phyloP scores from a whole-genome alignment of 1,140 invertebrate species.

The Parapsyche elsis region DNA sequence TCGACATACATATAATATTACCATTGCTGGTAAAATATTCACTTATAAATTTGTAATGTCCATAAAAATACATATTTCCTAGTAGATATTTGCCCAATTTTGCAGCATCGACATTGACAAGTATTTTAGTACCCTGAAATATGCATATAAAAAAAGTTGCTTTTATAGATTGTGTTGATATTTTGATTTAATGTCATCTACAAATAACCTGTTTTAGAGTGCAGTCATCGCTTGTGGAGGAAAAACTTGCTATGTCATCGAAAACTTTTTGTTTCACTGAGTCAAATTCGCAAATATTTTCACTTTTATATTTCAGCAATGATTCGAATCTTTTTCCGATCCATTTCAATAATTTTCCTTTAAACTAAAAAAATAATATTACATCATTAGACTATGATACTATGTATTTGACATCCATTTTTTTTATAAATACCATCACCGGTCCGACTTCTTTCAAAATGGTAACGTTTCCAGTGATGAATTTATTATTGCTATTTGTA shows the following conservation, averaged over 20 bases:
- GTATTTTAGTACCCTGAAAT: background rate
- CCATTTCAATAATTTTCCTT: constrained; percentile 23
- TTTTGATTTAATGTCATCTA: too few relatives aligned
- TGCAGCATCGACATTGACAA: background rate
- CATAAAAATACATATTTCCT: constrained; percentile 19
- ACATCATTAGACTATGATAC: background rate
- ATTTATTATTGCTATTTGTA: background rate
- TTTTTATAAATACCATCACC: constrained; percentile 1
- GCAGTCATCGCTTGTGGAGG: background rate
- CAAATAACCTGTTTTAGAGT: constrained; percentile 11
- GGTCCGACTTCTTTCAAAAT: background rate
- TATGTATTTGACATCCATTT: background rate
- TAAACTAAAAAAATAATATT: constrained; percentile 5
- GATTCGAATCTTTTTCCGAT: constrained; percentile 3
- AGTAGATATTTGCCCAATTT: background rate
- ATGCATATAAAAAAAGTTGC: constrained; percentile 19
- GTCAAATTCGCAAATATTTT: constrained; percentile 18
- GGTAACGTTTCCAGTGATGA: constrained; percentile 2
- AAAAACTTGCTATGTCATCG: background rate
- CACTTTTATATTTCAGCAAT: constrained; percentile 21
- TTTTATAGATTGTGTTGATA: too few relatives aligned
- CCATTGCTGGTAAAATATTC: background rate
- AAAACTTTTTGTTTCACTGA: background rate
- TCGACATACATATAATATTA: background rate
- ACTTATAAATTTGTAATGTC: background rate